A percentile compares a stretch with the other conserved stretches of the same genome.
These are phyloP conservation scores for Melanotaenia trifasciata DNA, from an alignment of 2,797 vertebrate genomes.

Conservation along the genomic window DNA sequence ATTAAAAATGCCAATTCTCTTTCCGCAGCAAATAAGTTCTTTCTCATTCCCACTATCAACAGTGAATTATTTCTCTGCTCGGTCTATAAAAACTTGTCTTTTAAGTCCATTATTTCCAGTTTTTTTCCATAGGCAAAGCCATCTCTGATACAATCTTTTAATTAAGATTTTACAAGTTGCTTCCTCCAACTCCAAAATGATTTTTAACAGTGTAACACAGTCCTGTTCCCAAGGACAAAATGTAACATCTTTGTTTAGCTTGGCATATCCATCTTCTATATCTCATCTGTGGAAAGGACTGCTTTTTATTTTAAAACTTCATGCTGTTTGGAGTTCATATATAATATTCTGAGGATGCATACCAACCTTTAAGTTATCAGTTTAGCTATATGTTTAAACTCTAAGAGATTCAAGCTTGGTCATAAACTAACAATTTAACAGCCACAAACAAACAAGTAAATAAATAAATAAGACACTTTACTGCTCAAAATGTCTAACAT, in stretches of 20 bases:
- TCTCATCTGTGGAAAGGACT: constrained; percentile 36
- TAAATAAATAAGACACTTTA: neutral
- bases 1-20: constrained; percentile 80
- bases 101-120: constrained; percentile 77
- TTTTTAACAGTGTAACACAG: constrained; percentile 37
- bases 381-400: neutral
- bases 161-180: constrained; percentile 83
- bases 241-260: constrained; percentile 65
- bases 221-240: constrained; percentile 72
- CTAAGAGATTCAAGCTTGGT: neutral
- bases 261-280: constrained; percentile 61
- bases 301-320: constrained; percentile 49
- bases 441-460: too few species aligned
- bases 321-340: constrained; percentile 24
- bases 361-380: neutral
- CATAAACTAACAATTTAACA: neutral
- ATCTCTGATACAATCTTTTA: constrained; percentile 82
- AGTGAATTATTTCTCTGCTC: constrained; percentile 70
- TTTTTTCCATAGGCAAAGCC: constrained; percentile 79
- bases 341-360: constrained; percentile 4
- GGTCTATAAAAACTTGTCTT: constrained; percentile 73
- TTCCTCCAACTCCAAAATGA: constrained; percentile 66
- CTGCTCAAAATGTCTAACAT: neutral
- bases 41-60: constrained; percentile 62
- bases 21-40: constrained; percentile 69